Conservation (phyloP, 2,888 invertebrate genomes). For the Orthonevra nobilis region DNA sequence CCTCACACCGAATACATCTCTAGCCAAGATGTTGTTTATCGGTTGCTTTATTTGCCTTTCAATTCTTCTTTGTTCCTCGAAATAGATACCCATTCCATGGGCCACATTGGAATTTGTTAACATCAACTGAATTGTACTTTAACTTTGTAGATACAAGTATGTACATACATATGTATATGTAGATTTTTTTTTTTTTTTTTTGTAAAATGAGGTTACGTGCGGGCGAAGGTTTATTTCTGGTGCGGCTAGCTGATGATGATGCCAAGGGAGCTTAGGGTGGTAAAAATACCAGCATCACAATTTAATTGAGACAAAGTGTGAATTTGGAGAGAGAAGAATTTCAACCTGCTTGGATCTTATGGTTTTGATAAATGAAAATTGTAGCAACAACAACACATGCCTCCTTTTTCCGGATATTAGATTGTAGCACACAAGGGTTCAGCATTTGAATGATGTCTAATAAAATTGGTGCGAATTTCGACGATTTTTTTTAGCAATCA, state of each 20-base stretch:
- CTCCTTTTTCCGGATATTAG: too few relatives aligned
- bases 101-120: constrained; percentile 47
- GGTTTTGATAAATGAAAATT: not conserved
- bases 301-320: constrained; percentile 17
- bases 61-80: constrained; percentile 6
- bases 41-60: constrained; percentile 37
- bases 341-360: not conserved
- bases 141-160: too few relatives aligned
- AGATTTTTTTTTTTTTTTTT: not conserved
- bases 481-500: too few relatives aligned
- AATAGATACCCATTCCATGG: constrained; percentile 28
- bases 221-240: constrained; percentile 2
- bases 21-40: constrained; percentile 42
- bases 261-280: not conserved
- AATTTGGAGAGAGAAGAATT: not conserved
- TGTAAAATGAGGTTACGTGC: constrained; percentile 17
- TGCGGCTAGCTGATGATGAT: not conserved
- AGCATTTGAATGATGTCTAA: too few relatives aligned
- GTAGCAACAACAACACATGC: too few relatives aligned
- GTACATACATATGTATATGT: too few relatives aligned
- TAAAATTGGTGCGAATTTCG: too few relatives aligned
- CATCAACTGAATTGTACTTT: constrained; percentile 39
- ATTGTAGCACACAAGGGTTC: too few relatives aligned
- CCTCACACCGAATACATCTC: constrained; percentile 23
- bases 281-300: not conserved